Conservation (phyloP, 2,888 invertebrate species). For the Cyrtodaria siliqua region DNA sequence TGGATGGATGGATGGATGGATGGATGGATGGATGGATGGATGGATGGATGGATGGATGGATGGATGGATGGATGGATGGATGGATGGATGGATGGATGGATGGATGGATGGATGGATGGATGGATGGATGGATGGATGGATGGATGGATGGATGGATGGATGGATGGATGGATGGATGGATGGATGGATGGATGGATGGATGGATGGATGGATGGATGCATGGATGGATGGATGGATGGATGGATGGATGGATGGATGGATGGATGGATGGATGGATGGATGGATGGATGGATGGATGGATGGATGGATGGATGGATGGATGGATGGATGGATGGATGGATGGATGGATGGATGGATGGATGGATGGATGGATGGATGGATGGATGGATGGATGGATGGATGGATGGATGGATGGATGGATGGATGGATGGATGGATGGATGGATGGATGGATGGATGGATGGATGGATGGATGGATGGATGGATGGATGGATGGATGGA, state of each 20-base stretch:
- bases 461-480: conserved; percentile 3
- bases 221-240: conserved; percentile 3
- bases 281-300: conserved; percentile 3
- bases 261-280: conserved; percentile 3
- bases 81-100: conserved; percentile 3
- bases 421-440: conserved; percentile 3
- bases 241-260: conserved; percentile 3
- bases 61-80: too few species aligned
- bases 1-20: too few species aligned
- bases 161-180: conserved; percentile 3
- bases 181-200: conserved; percentile 3
- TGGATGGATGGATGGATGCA: conserved; percentile 1
- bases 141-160: conserved; percentile 3
- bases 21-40: too few species aligned
- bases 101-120: conserved; percentile 3
- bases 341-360: conserved; percentile 3
- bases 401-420: conserved; percentile 3
- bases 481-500: conserved; percentile 3
- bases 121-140: conserved; percentile 3
- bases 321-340: conserved; percentile 3
- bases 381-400: conserved; percentile 3
- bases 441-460: conserved; percentile 3
- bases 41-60: too few species aligned
- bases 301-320: conserved; percentile 3
- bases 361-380: conserved; percentile 3